These are phyloP conservation scores for Drosophila busckii DNA, from an alignment of 1,140 invertebrate genomes.

Conservation along the genomic window DNA sequence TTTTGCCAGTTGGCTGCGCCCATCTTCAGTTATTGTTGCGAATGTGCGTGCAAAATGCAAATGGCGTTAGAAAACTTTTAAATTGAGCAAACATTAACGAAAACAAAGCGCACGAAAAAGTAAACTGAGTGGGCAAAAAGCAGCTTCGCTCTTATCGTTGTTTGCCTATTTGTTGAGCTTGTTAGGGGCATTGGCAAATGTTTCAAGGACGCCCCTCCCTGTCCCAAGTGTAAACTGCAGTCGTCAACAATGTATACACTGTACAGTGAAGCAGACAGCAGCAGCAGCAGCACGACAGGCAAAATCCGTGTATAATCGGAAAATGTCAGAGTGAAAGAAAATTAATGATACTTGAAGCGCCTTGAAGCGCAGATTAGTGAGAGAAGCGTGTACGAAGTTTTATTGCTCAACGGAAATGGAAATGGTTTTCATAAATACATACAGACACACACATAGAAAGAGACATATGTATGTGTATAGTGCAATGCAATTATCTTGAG, in stretches of 20 bases:
- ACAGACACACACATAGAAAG: conserved; percentile 25
- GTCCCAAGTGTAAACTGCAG: conserved; percentile 69
- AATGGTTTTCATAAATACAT: conserved; percentile 74
- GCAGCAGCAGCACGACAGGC: background rate
- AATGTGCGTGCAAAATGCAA: conserved; percentile 74
- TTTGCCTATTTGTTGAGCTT: conserved; percentile 64
- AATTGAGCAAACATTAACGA: conserved; percentile 76
- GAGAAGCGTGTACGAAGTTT: conserved; percentile 69
- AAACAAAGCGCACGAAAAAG: conserved; percentile 29
- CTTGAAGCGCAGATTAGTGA: conserved; percentile 67
- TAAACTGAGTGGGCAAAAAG: conserved; percentile 19
- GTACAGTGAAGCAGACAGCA: background rate
- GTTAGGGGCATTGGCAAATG: conserved; percentile 52
- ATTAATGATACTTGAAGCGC: conserved; percentile 67
- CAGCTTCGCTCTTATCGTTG: conserved; percentile 58
- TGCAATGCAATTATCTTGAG: conserved; percentile 70
- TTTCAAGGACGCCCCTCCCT: conserved; percentile 69
- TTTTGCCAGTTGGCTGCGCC: conserved; percentile 53
- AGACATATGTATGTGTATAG: conserved; percentile 27
- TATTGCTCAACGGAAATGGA: conserved; percentile 70
- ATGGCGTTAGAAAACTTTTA: conserved; percentile 74
- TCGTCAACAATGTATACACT: conserved; percentile 38
- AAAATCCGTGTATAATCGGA: conserved; percentile 73
- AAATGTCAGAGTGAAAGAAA: conserved; percentile 71
- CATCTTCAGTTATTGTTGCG: conserved; percentile 21